phyloP scores from a whole-genome alignment of 2,888 invertebrate species.

The Synergus itoensis region DNA sequence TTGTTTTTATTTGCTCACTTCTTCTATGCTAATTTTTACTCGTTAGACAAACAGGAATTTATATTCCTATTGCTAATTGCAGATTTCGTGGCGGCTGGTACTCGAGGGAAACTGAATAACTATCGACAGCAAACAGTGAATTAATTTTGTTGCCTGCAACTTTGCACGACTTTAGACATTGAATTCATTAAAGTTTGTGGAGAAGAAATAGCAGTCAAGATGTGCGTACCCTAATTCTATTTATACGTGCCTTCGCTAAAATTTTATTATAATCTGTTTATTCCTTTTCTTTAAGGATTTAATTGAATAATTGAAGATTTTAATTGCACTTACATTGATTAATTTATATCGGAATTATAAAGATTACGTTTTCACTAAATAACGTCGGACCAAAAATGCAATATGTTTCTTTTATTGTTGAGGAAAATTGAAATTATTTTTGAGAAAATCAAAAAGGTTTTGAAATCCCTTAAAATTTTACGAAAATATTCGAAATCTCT shows the following conservation, averaged over 20 bases:
- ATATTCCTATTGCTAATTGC: background rate
- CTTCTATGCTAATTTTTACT: background rate
- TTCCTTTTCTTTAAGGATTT: background rate
- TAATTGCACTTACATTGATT: background rate
- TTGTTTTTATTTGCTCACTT: background rate
- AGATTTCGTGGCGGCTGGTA: background rate
- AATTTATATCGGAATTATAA: background rate
- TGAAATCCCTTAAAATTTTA: too few species aligned
- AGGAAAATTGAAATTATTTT: background rate
- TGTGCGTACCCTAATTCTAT: background rate
- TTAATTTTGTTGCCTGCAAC: background rate
- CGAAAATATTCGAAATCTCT: too few species aligned
- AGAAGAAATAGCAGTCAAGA: background rate
- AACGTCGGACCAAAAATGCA: too few species aligned
- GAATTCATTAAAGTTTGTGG: background rate
- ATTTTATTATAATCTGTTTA: too few species aligned
- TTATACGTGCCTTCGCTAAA: background rate
- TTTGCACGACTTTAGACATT: background rate
- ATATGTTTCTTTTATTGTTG: too few species aligned
- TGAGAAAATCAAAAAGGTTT: too few species aligned
- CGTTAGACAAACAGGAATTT: background rate
- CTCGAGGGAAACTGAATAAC: conserved; percentile 9
- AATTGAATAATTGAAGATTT: background rate
- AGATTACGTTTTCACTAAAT: background rate
- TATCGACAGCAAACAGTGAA: conserved; percentile 8